A percentile compares a stretch with the other conserved stretches of the same genome.
phyloP scores from a whole-genome alignment of 2,113 vertebrate species.

The Macrotis lagotis region DNA sequence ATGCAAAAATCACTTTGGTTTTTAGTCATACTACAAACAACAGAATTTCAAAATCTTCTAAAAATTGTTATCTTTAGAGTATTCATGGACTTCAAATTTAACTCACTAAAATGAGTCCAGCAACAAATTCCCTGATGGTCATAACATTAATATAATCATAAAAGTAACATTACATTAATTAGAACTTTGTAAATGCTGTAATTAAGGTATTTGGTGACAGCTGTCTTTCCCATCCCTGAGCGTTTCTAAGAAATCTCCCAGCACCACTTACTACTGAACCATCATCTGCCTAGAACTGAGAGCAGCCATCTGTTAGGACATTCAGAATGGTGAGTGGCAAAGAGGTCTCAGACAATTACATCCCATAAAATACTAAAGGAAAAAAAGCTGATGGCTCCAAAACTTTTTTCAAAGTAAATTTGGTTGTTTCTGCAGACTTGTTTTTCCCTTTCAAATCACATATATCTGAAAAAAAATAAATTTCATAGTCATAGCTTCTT shows the following conservation, averaged over 20 bases:
- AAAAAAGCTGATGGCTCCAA: neutral
- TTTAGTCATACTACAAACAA: conserved; percentile 43
- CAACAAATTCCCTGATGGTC: conserved; percentile 79
- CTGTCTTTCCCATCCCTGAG: conserved; percentile 85
- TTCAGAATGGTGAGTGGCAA: conserved; percentile 82
- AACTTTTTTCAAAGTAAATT: conserved; percentile 47
- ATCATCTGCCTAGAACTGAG: conserved; percentile 80
- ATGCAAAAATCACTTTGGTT: conserved; percentile 30
- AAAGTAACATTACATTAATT: conserved; percentile 88
- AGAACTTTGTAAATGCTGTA: conserved; percentile 85
- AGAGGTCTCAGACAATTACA: conserved; percentile 73
- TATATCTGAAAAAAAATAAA: neutral
- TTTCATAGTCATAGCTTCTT: neutral
- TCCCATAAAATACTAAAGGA: conserved; percentile 28
- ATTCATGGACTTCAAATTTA: conserved; percentile 78
- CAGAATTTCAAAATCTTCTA: conserved; percentile 47
- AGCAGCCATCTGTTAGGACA: conserved; percentile 85
- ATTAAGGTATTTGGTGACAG: conserved; percentile 87
- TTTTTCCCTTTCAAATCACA: neutral
- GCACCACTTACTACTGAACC: conserved; percentile 81
- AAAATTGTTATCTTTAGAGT: conserved; percentile 68
- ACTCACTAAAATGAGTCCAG: conserved; percentile 78
- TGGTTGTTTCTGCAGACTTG: neutral
- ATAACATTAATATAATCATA: conserved; percentile 86
- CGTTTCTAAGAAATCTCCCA: conserved; percentile 83